These are phyloP conservation scores for Cherax destructor DNA, from an alignment of 1,140 invertebrate genomes.

Conservation along the genomic window DNA sequence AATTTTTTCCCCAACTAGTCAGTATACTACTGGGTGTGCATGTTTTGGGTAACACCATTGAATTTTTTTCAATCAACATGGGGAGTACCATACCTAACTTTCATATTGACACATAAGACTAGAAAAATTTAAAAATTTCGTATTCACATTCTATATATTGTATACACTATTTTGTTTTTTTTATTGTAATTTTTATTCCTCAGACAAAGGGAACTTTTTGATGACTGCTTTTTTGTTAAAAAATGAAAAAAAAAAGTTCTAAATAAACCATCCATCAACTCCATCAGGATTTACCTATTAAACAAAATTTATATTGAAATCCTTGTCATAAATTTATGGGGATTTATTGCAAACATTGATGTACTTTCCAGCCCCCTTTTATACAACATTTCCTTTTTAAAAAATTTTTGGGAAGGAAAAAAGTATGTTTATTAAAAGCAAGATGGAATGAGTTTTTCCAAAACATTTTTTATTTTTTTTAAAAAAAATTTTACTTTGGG, in stretches of 20 bases:
- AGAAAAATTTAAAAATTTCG: neutral
- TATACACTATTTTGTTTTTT: neutral
- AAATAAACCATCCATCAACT: conserved; percentile 96
- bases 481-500: no score
- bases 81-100: no score
- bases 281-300: conserved; percentile 95
- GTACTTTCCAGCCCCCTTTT: neutral
- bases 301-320: conserved; percentile 99
- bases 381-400: no score
- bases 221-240: conserved; percentile 97
- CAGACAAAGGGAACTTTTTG: conserved; percentile 93
- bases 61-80: no score
- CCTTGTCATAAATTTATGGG: conserved; percentile 98
- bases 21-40: no score
- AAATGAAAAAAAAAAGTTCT: conserved; percentile 98
- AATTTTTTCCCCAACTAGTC: no score
- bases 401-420: no score
- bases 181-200: conserved; percentile 53
- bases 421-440: no score
- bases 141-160: neutral
- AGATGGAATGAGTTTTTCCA: no score
- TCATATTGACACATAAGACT: no score
- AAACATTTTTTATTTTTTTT: no score
- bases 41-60: no score
- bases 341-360: neutral